Evolutionary conservation across 2,888 invertebrate genomes (phyloP), one percentile per base, ranked within the genome.

Genomic region (Nebria brevicollis): DNA sequence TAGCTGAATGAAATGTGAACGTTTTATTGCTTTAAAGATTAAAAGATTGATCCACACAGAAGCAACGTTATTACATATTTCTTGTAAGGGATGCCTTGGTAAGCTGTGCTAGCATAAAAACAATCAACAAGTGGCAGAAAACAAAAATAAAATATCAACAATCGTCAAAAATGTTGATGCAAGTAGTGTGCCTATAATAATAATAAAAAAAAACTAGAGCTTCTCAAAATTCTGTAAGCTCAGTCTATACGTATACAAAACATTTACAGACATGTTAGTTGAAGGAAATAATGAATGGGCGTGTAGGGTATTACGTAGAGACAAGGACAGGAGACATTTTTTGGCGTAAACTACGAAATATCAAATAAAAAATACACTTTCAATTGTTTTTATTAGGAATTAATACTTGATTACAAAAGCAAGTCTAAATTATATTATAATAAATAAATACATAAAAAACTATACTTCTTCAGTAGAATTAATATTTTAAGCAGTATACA

Each of bases 261-360:
- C 34, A 34, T 72, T 81, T 81, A 77, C 54, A 81, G 77, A 81
- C 75, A 72, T 73, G 77, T 81, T 81, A 81, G 81, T 81, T 43
- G 77, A 72, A 43, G 75, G 80, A 70, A 41, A 7, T 8, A 54
- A 54, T 54, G 54, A 54, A 8, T 54, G 54, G 54, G 54, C 54
- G 13, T 54, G 54, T 11, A 54, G 34, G 26, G 20, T 6, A 10
- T 20, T 68, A 25, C 68, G n/a, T 66, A 66, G 66, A 66, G 15
- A 68, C 68, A 10, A 26, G 68, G 25, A 68, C 20, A 20, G 7
- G 15, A 66, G 66, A 15, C 1, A 11, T 54, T 54, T 54, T 54
- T 54, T 54, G 54, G 54, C 54, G 54, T 70, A 11, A 34, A 20
- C 7, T 66, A 8, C n/a, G 66, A 66, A 66, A 66, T 66, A 10